These are phyloP conservation scores for Drosophila nr. medialis DNA, from an alignment of 2,888 invertebrate genomes.

Conservation along the genomic window DNA sequence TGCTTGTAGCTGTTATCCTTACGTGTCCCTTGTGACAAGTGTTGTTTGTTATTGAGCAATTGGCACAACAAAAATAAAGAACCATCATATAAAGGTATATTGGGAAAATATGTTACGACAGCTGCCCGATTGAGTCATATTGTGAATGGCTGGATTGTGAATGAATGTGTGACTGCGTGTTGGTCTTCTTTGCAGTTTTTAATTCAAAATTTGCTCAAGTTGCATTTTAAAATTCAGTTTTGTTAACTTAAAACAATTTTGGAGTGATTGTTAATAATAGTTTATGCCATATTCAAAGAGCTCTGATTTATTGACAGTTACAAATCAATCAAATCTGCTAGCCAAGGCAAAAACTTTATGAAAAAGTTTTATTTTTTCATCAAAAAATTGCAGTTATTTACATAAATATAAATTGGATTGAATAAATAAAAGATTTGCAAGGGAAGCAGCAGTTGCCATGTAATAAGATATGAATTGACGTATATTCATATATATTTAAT, in stretches of 20 bases:
- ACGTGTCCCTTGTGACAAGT: slow-evolving; percentile 1
- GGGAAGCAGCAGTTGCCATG: too few species aligned
- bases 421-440: too few species aligned
- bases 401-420: slow-evolving; percentile 5
- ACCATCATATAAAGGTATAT: slow-evolving; percentile 1
- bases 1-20: slow-evolving; percentile 17
- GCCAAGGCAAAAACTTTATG: neutral
- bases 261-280: too few species aligned
- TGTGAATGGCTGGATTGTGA: slow-evolving; percentile 4
- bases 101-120: slow-evolving; percentile 16
- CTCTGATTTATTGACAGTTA: neutral
- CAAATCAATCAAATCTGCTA: neutral
- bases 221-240: neutral
- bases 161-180: slow-evolving; percentile 1
- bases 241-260: too few species aligned
- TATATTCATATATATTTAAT: neutral
- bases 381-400: neutral
- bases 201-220: neutral
- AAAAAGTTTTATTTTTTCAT: neutral
- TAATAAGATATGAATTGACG: too few species aligned
- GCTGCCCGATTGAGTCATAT: neutral
- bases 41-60: slow-evolving; percentile 9
- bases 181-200: neutral
- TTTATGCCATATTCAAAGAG: neutral
- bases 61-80: neutral